phyloP scores from a whole-genome alignment of 2,888 invertebrate species.

The Polietes domitor region DNA sequence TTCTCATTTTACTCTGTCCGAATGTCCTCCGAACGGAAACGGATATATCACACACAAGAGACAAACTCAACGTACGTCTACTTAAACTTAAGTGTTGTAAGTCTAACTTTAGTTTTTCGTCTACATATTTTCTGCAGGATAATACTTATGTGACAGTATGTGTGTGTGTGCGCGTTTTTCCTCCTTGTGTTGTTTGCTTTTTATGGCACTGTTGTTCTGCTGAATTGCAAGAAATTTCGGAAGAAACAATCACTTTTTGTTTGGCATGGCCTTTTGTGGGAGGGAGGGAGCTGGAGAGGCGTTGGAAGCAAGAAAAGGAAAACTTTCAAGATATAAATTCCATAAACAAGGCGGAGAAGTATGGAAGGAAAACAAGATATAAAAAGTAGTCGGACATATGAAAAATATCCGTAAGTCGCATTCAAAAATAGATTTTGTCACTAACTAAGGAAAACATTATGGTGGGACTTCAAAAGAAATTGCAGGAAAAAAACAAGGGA shows the following conservation, averaged over 20 bases:
- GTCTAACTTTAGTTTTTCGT: slow-evolving; percentile 43
- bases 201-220: slow-evolving; percentile 55
- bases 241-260: slow-evolving; percentile 24
- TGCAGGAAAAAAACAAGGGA: too few species aligned
- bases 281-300: too few species aligned
- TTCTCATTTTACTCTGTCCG: not conserved
- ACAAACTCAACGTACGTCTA: slow-evolving; percentile 37
- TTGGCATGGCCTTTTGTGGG: too few species aligned
- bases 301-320: not conserved
- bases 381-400: not conserved
- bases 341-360: not conserved
- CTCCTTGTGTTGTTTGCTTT: slow-evolving; percentile 49
- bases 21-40: slow-evolving; percentile 53
- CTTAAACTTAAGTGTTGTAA: slow-evolving; percentile 61
- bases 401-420: not conserved
- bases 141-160: slow-evolving; percentile 52
- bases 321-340: slow-evolving; percentile 21
- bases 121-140: not conserved
- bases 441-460: too few species aligned
- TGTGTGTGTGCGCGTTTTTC: slow-evolving; percentile 32
- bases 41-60: slow-evolving; percentile 56
- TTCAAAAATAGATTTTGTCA: not conserved
- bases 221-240: slow-evolving; percentile 25
- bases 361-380: not conserved
- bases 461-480: too few species aligned